These are phyloP conservation scores for Macrophya alboannulata DNA, from an alignment of 2,888 invertebrate species.

Conservation along the genomic window DNA sequence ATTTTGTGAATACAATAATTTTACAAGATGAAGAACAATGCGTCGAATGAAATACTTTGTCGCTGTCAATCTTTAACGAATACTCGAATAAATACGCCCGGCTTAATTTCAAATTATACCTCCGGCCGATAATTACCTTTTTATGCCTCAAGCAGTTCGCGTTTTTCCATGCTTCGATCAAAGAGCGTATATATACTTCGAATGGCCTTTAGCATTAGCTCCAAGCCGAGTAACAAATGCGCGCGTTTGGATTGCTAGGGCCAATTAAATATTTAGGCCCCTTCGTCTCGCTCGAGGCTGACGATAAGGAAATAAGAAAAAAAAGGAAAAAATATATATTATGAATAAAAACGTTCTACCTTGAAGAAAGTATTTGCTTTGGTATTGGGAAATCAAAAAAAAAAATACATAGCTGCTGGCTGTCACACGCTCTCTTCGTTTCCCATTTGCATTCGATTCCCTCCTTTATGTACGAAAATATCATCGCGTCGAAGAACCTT, in stretches of 20 bases:
- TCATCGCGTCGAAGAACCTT: conserved; percentile 33
- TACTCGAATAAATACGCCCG: background rate
- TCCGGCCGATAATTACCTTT: conserved; percentile 40
- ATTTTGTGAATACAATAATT: no score
- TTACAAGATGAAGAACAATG: background rate
- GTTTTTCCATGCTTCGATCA: conserved; percentile 45
- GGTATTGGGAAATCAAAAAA: background rate
- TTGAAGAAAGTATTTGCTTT: conserved; percentile 21
- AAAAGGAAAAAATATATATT: background rate
- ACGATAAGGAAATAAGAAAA: background rate
- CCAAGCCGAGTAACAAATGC: background rate
- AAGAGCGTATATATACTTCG: conserved; percentile 13
- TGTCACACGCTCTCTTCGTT: conserved; percentile 8
- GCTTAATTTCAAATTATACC: conserved; percentile 25
- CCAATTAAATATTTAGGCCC: conserved; percentile 49
- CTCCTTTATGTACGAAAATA: background rate
- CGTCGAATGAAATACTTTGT: background rate
- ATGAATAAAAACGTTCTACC: background rate
- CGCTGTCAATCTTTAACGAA: background rate
- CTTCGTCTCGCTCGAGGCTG: conserved; percentile 1
- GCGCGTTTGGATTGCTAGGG: background rate
- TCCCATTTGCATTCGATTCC: conserved; percentile 38
- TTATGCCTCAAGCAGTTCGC: conserved; percentile 38
- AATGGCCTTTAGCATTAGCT: conserved; percentile 14
- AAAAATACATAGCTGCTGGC: background rate